Evolutionary conservation across 2,113 vertebrate species (phyloP).

Genomic region (Gallinago jamesoni): DNA sequence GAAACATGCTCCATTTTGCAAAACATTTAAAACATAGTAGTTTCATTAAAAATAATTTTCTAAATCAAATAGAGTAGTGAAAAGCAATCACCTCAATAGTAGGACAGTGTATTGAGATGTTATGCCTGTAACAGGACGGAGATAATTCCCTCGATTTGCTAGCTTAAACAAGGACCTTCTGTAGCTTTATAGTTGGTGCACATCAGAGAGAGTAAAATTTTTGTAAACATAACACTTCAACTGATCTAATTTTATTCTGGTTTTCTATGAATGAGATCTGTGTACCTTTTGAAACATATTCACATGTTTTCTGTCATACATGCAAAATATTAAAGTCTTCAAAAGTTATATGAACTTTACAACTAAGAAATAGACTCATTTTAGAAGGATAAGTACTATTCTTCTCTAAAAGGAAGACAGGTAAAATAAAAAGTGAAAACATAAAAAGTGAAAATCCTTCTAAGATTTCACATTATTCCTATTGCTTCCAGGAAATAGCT

Average conservation of each 20-base stretch:
- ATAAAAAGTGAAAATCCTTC: slow-evolving; percentile 23
- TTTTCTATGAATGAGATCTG: background rate
- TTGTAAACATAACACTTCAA: background rate
- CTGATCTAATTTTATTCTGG: background rate
- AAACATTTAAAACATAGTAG: background rate
- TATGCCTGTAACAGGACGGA: background rate
- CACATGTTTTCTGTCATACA: background rate
- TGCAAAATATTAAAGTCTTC: background rate
- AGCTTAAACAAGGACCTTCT: background rate
- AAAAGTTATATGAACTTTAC: background rate
- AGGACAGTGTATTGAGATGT: background rate
- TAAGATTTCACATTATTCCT: slow-evolving; percentile 18
- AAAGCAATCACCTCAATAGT: background rate
- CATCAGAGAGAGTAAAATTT: background rate
- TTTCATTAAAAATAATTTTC: background rate
- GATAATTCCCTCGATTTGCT: background rate
- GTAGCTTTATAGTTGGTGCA: background rate
- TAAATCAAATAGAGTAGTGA: background rate
- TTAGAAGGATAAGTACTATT: background rate
- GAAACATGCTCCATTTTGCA: background rate
- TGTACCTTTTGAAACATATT: background rate
- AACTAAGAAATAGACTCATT: background rate
- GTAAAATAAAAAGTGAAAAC: background rate
- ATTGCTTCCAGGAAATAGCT: slow-evolving; percentile 36
- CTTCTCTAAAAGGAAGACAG: background rate